Conservation (phyloP, 2,797 vertebrate genomes). For the Tragopan temminckii region DNA sequence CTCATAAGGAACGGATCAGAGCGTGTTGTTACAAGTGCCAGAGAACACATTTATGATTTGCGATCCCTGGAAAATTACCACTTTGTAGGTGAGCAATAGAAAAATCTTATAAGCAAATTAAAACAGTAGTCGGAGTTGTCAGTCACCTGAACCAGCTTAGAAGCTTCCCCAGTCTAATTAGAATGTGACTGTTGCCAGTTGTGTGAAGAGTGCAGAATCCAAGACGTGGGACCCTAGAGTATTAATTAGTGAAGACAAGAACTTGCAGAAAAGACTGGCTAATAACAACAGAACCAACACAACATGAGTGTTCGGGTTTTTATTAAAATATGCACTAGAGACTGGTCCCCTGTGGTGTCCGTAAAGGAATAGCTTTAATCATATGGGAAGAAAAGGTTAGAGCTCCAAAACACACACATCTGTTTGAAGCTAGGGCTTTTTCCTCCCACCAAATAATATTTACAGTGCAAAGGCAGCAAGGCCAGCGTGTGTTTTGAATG, state of each 20-base stretch:
- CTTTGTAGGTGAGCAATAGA: constrained; percentile 93
- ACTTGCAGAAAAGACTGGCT: constrained; percentile 88
- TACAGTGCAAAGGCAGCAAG: constrained; percentile 86
- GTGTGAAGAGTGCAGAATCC: constrained; percentile 87
- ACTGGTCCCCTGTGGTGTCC: constrained; percentile 88
- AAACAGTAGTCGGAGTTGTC: constrained; percentile 87
- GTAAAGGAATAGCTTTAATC: constrained; percentile 90
- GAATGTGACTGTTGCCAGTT: constrained; percentile 88
- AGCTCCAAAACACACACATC: constrained; percentile 88
- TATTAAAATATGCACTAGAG: constrained; percentile 90
- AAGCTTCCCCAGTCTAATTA: constrained; percentile 88
- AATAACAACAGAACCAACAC: constrained; percentile 91
- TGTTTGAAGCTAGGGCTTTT: constrained; percentile 85
- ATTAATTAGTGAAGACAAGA: constrained; percentile 91
- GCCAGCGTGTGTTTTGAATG: constrained; percentile 87
- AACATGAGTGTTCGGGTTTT: constrained; percentile 88
- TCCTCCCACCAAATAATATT: constrained; percentile 86
- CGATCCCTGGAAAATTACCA: constrained; percentile 99
- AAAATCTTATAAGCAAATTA: constrained; percentile 89
- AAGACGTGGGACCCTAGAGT: constrained; percentile 88
- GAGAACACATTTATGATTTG: constrained; percentile 99
- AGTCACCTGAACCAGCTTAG: constrained; percentile 83
- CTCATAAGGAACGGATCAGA: constrained; percentile 98
- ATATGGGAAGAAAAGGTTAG: constrained; percentile 89
- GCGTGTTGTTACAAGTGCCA: constrained; percentile 96